Conservation (phyloP, 37 sponge, comb jelly and placozoan species). For the Geodia barretti region DNA sequence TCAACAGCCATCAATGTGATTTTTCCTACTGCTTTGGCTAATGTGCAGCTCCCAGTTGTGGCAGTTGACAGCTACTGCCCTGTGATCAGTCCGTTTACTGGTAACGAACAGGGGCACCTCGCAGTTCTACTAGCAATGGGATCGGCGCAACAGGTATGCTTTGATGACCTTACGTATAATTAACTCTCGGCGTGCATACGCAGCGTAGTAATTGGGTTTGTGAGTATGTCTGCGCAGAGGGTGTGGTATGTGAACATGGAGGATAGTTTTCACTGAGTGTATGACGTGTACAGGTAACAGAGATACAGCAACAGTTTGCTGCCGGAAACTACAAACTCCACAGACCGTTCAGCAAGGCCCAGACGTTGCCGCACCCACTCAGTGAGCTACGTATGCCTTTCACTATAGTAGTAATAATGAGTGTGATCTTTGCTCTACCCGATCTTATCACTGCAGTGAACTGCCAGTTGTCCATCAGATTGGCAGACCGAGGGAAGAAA, state of each 20-base stretch:
- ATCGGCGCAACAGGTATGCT: conserved; percentile 51
- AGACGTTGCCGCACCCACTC: not conserved
- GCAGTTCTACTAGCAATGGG: conserved; percentile 72
- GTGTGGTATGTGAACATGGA: not conserved
- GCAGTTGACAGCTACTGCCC: conserved; percentile 83
- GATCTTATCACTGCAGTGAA: too few species aligned
- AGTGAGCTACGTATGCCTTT: too few species aligned
- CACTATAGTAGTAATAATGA: too few species aligned
- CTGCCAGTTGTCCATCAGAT: too few species aligned
- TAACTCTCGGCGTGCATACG: too few species aligned
- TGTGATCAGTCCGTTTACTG: conserved; percentile 75
- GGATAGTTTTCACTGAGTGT: not conserved
- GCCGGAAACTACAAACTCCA: conserved; percentile 43
- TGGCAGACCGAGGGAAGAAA: not conserved
- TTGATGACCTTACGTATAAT: too few species aligned
- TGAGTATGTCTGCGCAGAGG: not conserved
- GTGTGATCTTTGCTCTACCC: too few species aligned
- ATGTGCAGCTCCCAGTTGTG: conserved; percentile 61
- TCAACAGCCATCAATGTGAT: not conserved
- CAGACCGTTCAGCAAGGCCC: conserved; percentile 1
- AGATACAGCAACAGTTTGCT: conserved; percentile 51
- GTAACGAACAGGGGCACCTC: conserved; percentile 48
- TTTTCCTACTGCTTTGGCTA: too few species aligned
- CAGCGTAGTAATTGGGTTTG: not conserved
- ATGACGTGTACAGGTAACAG: conserved; percentile 21